Percentiles rank a stretch among this genome's conserved stretches.
These are phyloP conservation scores for Ceratotherium simum DNA, from an alignment of 2,113 vertebrate species.

Conservation along the genomic window DNA sequence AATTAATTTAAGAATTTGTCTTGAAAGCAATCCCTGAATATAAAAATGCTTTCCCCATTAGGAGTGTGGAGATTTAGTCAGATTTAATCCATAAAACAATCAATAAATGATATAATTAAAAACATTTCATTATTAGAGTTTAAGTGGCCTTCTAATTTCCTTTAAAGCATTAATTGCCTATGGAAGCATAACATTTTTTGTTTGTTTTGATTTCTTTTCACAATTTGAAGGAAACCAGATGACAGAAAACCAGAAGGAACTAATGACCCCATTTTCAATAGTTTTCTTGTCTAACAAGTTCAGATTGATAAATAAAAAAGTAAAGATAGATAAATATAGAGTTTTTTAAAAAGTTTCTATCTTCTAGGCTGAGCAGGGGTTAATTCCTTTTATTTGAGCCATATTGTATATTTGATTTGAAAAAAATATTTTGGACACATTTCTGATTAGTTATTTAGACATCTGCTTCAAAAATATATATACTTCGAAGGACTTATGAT, in stretches of 20 bases:
- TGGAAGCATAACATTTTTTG: background rate
- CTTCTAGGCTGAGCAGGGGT: slow-evolving; percentile 48
- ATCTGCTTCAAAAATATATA: slow-evolving; percentile 49
- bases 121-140: background rate
- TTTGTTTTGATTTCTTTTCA: background rate
- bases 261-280: background rate
- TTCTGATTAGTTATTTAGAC: slow-evolving; percentile 41
- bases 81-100: background rate
- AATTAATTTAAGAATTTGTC: background rate
- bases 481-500: slow-evolving; percentile 38
- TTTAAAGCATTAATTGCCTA: background rate
- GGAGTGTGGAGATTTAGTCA: background rate
- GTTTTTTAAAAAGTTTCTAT: background rate
- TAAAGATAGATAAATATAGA: background rate
- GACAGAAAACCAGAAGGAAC: background rate
- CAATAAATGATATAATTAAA: background rate
- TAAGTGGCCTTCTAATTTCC: background rate
- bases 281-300: slow-evolving; percentile 39
- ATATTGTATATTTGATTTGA: slow-evolving; percentile 58
- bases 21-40: background rate
- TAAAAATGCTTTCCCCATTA: background rate
- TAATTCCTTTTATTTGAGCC: slow-evolving; percentile 57
- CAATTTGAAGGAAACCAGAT: background rate
- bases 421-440: background rate
- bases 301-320: slow-evolving; percentile 32